Evolutionary conservation across 2,797 vertebrate species (phyloP).

Genomic region (Erethizon dorsatum): DNA sequence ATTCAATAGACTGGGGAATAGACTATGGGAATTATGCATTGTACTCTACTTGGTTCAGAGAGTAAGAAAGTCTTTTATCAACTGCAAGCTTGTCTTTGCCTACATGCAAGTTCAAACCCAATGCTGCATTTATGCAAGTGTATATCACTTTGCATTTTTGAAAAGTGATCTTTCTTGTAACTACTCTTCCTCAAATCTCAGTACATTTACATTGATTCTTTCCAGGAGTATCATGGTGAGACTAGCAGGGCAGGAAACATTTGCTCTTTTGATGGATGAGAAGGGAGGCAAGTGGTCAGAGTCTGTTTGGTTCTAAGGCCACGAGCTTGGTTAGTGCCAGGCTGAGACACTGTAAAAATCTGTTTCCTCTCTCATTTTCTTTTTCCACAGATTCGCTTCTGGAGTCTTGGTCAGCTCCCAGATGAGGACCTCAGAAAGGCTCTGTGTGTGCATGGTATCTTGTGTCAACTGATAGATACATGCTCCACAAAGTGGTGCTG

Average conservation of each 20-base stretch:
- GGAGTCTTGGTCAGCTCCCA: neutral
- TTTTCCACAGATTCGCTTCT: neutral
- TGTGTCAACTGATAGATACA: rapidly evolving
- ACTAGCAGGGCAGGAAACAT: rapidly evolving
- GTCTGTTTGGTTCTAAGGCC: neutral
- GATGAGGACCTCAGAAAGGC: neutral
- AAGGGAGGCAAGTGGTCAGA: rapidly evolving
- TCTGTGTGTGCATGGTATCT: neutral
- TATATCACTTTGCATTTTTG: neutral
- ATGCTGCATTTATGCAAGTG: neutral
- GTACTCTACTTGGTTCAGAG: neutral
- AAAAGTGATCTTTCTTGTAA: neutral
- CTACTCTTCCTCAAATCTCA: neutral
- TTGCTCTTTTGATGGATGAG: neutral
- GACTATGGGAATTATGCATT: neutral
- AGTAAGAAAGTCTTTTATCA: neutral
- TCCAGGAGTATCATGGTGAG: rapidly evolving
- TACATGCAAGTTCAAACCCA: neutral
- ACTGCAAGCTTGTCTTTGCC: neutral
- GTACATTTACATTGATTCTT: rapidly evolving
- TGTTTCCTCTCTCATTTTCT: rapidly evolving
- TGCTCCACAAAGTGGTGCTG: rapidly evolving
- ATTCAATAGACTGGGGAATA: neutral
- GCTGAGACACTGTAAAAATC: neutral
- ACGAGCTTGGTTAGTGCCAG: rapidly evolving